Conservation (phyloP, 2,888 invertebrate species). For the Melinopterus prodromus region DNA sequence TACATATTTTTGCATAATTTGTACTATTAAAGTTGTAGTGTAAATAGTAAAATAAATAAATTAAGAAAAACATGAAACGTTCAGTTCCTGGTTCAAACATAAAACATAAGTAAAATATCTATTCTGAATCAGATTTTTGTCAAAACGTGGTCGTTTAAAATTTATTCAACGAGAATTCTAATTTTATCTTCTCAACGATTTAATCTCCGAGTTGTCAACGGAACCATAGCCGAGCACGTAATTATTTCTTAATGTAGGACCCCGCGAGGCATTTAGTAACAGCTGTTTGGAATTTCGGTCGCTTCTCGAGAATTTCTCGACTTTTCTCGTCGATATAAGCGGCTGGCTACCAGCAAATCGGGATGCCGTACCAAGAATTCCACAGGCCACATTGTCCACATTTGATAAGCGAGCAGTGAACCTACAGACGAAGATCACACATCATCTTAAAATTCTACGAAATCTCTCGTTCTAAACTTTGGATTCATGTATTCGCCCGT, state of each 20-base stretch:
- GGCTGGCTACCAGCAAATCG: not conserved
- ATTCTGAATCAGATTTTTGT: too few species aligned
- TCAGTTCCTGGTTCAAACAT: too few species aligned
- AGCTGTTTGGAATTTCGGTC: slow-evolving; percentile 4
- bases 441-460: not conserved
- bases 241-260: not conserved
- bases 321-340: not conserved
- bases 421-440: not conserved
- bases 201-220: not conserved
- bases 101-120: too few species aligned
- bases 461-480: too few species aligned
- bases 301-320: not conserved
- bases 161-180: not conserved
- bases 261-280: not conserved
- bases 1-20: too few species aligned
- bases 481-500: too few species aligned
- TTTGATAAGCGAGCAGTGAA: not conserved
- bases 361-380: not conserved
- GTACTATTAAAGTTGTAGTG: too few species aligned
- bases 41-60: too few species aligned
- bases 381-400: not conserved
- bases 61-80: too few species aligned
- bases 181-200: not conserved
- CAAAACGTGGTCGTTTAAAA: not conserved
- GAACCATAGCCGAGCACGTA: not conserved